Percentiles rank a stretch among this genome's conserved stretches.
phyloP scores from a whole-genome alignment of 2,797 vertebrate genomes.

The Apogon hyalosoma region DNA sequence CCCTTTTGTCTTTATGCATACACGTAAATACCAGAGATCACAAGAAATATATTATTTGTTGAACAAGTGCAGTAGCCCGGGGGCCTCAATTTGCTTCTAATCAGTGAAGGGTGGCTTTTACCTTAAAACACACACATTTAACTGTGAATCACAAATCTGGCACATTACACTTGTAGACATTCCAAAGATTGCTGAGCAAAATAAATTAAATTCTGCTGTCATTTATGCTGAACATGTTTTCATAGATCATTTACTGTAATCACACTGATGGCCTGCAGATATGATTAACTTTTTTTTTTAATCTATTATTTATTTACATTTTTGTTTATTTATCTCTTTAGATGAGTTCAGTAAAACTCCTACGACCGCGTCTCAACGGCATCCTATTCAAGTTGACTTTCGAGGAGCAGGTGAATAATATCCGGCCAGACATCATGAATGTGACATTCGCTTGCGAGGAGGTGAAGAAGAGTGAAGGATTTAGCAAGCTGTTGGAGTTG shows the following conservation, averaged over 20 bases:
- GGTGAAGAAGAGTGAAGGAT: slow-evolving; percentile 95
- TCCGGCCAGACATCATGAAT: slow-evolving; percentile 94
- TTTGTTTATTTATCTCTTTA: slow-evolving; percentile 55
- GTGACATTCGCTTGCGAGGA: slow-evolving; percentile 97
- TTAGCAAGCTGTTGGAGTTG: slow-evolving; percentile 89
- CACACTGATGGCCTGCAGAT: neutral
- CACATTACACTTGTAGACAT: neutral
- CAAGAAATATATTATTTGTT: neutral
- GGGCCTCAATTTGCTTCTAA: neutral
- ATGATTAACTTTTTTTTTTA: neutral
- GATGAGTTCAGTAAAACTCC: slow-evolving; percentile 97
- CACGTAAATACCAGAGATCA: neutral
- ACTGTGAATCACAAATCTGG: neutral
- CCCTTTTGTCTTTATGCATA: neutral
- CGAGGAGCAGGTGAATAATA: slow-evolving; percentile 97
- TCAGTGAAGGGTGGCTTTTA: neutral
- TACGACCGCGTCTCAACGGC: slow-evolving; percentile 90
- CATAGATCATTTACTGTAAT: neutral
- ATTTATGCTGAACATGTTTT: neutral
- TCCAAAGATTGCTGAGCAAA: neutral
- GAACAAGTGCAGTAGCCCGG: neutral
- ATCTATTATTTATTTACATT: neutral
- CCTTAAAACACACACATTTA: neutral
- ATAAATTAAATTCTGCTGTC: neutral
- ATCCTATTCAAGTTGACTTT: slow-evolving; percentile 96